These are phyloP conservation scores for Peromyscus polionotus DNA, from an alignment of 2,113 vertebrate species.

Conservation along the genomic window DNA sequence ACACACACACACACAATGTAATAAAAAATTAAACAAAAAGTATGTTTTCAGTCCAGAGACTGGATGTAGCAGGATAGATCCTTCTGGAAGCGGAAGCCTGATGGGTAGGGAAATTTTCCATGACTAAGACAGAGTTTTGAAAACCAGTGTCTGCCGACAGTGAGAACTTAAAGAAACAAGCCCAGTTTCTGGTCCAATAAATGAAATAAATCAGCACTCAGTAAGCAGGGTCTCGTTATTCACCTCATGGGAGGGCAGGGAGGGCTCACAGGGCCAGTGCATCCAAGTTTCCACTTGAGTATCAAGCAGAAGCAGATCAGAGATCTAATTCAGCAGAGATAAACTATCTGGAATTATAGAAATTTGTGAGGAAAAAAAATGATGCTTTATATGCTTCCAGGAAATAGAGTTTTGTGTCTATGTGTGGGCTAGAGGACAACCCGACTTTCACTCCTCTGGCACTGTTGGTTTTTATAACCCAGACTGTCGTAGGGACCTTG, in stretches of 20 bases:
- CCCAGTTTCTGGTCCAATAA: background rate
- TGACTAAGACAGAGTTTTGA: slow-evolving; percentile 41
- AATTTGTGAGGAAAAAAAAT: background rate
- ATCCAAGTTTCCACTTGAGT: slow-evolving; percentile 12
- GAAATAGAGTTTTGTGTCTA: background rate
- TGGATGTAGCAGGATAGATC: background rate
- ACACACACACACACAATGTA: background rate
- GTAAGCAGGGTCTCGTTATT: background rate
- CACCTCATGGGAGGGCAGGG: background rate
- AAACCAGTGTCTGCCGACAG: background rate
- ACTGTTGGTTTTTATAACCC: background rate
- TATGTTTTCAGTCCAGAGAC: background rate
- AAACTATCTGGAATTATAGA: background rate
- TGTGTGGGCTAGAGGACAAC: background rate
- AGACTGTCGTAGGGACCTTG: background rate
- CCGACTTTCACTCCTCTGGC: background rate
- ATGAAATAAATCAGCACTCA: background rate
- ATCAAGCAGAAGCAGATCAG: background rate
- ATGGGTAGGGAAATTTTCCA: background rate
- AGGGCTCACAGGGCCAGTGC: background rate
- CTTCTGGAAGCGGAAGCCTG: background rate
- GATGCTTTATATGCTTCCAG: background rate
- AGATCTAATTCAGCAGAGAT: background rate
- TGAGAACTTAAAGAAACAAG: slow-evolving; percentile 10
- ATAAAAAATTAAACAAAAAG: background rate